A percentile compares a stretch with the other conserved stretches of the same genome.
These are phyloP conservation scores for Percopsis omiscomaycus DNA, from an alignment of 2,797 vertebrate species.

Conservation along the genomic window DNA sequence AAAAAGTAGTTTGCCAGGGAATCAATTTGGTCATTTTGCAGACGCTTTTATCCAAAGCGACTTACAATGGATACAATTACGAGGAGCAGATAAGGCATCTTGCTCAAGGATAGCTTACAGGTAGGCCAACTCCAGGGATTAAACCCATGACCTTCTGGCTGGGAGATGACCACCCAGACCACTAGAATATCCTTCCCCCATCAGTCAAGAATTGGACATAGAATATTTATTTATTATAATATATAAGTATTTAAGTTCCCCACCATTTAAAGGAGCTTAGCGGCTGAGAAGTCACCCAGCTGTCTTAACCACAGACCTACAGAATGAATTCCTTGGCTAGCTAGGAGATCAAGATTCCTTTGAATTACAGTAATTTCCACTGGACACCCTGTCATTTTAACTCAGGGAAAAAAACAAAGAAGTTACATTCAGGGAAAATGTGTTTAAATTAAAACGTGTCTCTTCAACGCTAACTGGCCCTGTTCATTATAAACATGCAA, in stretches of 20 bases:
- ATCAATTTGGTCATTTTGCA: too few relatives aligned
- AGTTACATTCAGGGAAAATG: background rate
- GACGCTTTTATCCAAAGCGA: too few relatives aligned
- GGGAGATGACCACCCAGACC: too few relatives aligned
- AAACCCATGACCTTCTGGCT: too few relatives aligned
- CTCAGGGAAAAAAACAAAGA: constrained; percentile 14
- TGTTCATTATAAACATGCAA: background rate
- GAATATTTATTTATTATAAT: background rate
- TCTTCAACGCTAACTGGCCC: background rate
- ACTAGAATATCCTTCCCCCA: too few relatives aligned
- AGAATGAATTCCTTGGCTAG: constrained; percentile 10
- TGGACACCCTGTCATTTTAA: constrained; percentile 20
- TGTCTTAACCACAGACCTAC: constrained; percentile 5
- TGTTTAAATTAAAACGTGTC: background rate
- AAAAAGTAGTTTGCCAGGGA: constrained; percentile 4
- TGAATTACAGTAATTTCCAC: constrained; percentile 22
- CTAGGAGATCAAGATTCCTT: background rate
- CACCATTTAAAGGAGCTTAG: background rate
- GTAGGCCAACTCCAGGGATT: too few relatives aligned
- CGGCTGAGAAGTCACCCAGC: constrained; percentile 6
- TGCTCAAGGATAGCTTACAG: too few relatives aligned
- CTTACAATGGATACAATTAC: too few relatives aligned
- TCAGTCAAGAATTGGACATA: background rate
- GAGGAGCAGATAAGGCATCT: too few relatives aligned
- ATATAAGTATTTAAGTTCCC: background rate